A percentile compares a stretch with the other conserved stretches of the same genome.
Conservation (phyloP, 2,797 vertebrate species). For the Carcharodon carcharias region DNA sequence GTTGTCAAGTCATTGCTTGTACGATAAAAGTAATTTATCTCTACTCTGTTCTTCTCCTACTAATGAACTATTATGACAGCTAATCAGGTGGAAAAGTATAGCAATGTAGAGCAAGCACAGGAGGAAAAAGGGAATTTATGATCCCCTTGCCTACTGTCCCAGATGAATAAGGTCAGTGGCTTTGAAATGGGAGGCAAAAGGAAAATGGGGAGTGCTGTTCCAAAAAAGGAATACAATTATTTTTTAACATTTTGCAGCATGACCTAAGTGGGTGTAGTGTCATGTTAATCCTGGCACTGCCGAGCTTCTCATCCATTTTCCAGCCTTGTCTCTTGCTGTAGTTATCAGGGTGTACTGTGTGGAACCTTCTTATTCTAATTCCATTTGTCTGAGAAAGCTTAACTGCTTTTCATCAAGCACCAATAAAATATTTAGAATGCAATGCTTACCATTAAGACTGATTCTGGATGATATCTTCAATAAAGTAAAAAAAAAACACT, state of each 20-base stretch:
- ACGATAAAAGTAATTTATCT: not conserved
- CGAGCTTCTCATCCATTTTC: not conserved
- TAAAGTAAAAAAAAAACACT: slow-evolving; percentile 38
- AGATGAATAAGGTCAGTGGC: not conserved
- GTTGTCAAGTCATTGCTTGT: not conserved
- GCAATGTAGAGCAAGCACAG: not conserved
- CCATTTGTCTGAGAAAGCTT: slow-evolving; percentile 35
- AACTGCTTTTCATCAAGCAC: slow-evolving; percentile 28
- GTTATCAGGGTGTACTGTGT: slow-evolving; percentile 7
- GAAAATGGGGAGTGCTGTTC: not conserved
- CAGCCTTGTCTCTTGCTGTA: slow-evolving; percentile 16
- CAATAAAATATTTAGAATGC: slow-evolving; percentile 28
- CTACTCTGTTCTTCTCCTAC: not conserved
- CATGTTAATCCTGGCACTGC: slow-evolving; percentile 9
- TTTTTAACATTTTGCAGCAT: slow-evolving; percentile 18
- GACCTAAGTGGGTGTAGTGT: slow-evolving; percentile 16
- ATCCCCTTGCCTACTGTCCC: not conserved
- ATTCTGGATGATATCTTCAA: slow-evolving; percentile 39
- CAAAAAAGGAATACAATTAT: slow-evolving; percentile 28
- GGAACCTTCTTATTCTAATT: slow-evolving; percentile 35
- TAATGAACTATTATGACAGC: not conserved
- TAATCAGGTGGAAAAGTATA: not conserved
- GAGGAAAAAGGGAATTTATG: slow-evolving; percentile 17
- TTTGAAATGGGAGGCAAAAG: not conserved
- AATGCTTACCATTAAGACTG: slow-evolving; percentile 46